Percentiles rank a stretch among this genome's conserved stretches.
Evolutionary conservation across 2,888 invertebrate species (phyloP).

Genomic region (Pasiphila rectangulata): DNA sequence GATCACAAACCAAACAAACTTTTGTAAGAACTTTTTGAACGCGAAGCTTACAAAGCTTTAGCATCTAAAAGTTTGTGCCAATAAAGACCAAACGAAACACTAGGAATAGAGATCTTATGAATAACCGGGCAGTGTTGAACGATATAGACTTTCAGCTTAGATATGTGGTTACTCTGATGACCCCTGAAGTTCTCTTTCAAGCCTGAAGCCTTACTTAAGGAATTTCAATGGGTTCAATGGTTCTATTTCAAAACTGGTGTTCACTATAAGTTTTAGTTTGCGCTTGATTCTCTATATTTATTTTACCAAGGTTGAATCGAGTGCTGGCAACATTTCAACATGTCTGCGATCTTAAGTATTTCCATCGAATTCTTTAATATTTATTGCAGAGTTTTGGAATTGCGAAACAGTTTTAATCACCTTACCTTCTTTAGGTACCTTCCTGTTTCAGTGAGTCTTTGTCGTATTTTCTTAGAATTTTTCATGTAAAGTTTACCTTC

Average conservation of each 20-base stretch:
- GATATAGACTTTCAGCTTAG: slow-evolving; percentile 23
- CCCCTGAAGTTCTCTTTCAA: slow-evolving; percentile 21
- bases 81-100: slow-evolving; percentile 1
- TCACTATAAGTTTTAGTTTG: slow-evolving; percentile 22
- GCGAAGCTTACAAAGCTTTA: not conserved
- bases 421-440: too few species aligned
- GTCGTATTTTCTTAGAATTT: too few species aligned
- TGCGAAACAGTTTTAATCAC: too few species aligned
- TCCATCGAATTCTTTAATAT: not conserved
- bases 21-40: not conserved
- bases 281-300: slow-evolving; percentile 20
- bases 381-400: too few species aligned
- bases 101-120: slow-evolving; percentile 7
- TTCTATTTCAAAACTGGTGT: slow-evolving; percentile 17
- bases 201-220: slow-evolving; percentile 29
- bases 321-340: slow-evolving; percentile 14
- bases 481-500: too few species aligned
- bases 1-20: not conserved
- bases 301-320: slow-evolving; percentile 13
- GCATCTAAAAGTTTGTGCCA: not conserved
- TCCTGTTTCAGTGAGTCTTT: too few species aligned
- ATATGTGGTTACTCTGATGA: slow-evolving; percentile 26
- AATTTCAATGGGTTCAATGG: slow-evolving; percentile 20
- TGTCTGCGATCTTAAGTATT: not conserved
- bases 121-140: slow-evolving; percentile 28